phyloP scores from a whole-genome alignment of 2,888 invertebrate species.

The Agonopterix arenella region DNA sequence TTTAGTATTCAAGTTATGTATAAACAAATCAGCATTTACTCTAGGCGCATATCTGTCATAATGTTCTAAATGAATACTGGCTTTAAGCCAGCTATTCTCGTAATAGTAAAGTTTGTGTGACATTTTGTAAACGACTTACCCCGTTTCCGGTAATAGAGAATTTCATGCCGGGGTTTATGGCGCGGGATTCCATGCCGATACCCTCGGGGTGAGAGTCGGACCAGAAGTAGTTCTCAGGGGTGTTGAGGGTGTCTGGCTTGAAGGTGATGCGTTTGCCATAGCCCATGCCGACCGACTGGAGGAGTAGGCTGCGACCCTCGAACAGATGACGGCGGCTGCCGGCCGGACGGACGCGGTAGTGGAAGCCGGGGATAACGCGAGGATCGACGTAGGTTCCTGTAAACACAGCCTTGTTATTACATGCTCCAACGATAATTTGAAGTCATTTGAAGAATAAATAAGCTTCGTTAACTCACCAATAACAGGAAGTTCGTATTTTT shows the following conservation, averaged over 20 bases:
- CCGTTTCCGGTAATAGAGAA: conserved; percentile 79
- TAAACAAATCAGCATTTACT: conserved; percentile 26
- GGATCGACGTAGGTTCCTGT: conserved; percentile 84
- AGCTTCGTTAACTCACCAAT: conserved; percentile 73
- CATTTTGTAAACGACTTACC: conserved; percentile 38
- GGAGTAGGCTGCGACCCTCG: conserved; percentile 77
- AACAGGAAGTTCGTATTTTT: conserved; percentile 82
- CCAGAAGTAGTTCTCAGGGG: conserved; percentile 84
- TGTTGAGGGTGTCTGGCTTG: conserved; percentile 77
- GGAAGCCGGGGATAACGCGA: conserved; percentile 83
- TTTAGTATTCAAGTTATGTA: conserved; percentile 22
- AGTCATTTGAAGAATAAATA: too few species aligned
- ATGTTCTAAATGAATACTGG: conserved; percentile 18
- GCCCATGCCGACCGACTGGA: conserved; percentile 83
- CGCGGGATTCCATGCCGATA: conserved; percentile 81
- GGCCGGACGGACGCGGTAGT: conserved; percentile 83
- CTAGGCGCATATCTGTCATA: conserved; percentile 4
- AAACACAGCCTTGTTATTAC: conserved; percentile 6
- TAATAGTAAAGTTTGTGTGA: conserved; percentile 1
- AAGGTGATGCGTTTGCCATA: conserved; percentile 87
- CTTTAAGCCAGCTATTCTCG: conserved; percentile 16
- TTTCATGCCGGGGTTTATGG: conserved; percentile 80
- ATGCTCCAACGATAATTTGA: not conserved
- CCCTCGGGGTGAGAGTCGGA: conserved; percentile 86
- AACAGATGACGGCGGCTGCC: conserved; percentile 80